These are phyloP conservation scores for Peromyscus melanophrys DNA, from an alignment of 2,797 vertebrate genomes.

Conservation along the genomic window DNA sequence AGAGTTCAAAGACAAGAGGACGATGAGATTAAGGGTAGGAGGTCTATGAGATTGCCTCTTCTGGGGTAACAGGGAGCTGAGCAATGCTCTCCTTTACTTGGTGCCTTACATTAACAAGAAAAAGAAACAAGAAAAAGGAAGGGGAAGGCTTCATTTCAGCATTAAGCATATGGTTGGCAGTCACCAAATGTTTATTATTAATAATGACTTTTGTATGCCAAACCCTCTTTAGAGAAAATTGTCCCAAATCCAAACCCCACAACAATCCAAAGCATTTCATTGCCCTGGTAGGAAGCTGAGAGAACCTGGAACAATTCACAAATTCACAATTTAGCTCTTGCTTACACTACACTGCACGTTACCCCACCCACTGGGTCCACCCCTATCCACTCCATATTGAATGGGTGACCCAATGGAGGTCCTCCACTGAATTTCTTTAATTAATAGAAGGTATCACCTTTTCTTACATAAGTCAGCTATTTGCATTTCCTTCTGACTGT, in stretches of 20 bases:
- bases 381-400: neutral
- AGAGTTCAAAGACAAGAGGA: neutral
- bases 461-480: neutral
- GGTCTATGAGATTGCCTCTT: neutral
- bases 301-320: slow-evolving; percentile 40
- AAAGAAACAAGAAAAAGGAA: neutral
- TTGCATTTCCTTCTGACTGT: neutral
- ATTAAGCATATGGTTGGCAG: slow-evolving; percentile 72
- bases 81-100: slow-evolving; percentile 5
- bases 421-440: neutral
- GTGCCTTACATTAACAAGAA: slow-evolving; percentile 20
- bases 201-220: slow-evolving; percentile 77
- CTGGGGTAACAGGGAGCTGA: neutral
- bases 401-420: neutral
- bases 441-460: neutral
- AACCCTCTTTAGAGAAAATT: slow-evolving; percentile 73
- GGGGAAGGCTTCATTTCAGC: slow-evolving; percentile 44
- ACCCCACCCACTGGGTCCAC: neutral
- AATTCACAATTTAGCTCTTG: neutral
- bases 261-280: slow-evolving; percentile 49
- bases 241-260: slow-evolving; percentile 70
- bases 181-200: slow-evolving; percentile 78
- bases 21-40: too few relatives aligned
- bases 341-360: neutral
- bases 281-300: slow-evolving; percentile 62